Conservation (phyloP, 2,888 invertebrate genomes). For the Papilio elwesi region DNA sequence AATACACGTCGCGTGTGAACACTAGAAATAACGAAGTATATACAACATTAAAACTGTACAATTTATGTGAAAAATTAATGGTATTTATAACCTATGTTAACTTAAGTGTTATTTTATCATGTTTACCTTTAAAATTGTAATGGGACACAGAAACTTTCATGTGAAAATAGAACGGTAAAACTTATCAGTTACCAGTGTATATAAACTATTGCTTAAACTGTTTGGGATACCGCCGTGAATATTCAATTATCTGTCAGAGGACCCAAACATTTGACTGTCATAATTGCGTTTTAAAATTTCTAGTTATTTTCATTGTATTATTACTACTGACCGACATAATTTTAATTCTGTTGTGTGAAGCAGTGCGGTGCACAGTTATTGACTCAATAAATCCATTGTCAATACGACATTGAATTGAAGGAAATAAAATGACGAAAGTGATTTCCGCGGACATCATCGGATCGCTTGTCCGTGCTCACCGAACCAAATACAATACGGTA, state of each 20-base stretch:
- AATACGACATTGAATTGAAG: slow-evolving; percentile 13
- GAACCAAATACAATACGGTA: slow-evolving; percentile 69
- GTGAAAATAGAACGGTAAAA: not conserved
- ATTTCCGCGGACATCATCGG: slow-evolving; percentile 38
- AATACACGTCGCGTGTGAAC: slow-evolving; percentile 50
- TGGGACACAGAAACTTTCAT: not conserved
- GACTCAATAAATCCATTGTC: slow-evolving; percentile 32
- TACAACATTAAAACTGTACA: slow-evolving; percentile 19
- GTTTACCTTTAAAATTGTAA: slow-evolving; percentile 1
- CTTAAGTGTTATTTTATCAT: slow-evolving; percentile 6
- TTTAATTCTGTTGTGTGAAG: slow-evolving; percentile 8
- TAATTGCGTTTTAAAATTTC: not conserved
- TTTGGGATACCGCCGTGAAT: not conserved
- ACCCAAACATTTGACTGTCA: not conserved
- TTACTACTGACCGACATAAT: not conserved
- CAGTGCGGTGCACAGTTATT: slow-evolving; percentile 24
- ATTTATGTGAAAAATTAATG: slow-evolving; percentile 19
- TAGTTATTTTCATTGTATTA: slow-evolving; percentile 11
- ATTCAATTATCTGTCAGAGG: not conserved
- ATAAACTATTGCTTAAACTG: too few relatives aligned
- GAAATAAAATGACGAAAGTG: slow-evolving; percentile 34
- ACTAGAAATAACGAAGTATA: slow-evolving; percentile 16
- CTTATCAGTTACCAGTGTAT: too few relatives aligned
- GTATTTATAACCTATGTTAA: not conserved
- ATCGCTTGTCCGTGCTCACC: slow-evolving; percentile 60